Evolutionary conservation across 1,140 invertebrate species (phyloP), one percentile per base, ranked within the genome.

Genomic region (Ctenoplectra terminalis): DNA sequence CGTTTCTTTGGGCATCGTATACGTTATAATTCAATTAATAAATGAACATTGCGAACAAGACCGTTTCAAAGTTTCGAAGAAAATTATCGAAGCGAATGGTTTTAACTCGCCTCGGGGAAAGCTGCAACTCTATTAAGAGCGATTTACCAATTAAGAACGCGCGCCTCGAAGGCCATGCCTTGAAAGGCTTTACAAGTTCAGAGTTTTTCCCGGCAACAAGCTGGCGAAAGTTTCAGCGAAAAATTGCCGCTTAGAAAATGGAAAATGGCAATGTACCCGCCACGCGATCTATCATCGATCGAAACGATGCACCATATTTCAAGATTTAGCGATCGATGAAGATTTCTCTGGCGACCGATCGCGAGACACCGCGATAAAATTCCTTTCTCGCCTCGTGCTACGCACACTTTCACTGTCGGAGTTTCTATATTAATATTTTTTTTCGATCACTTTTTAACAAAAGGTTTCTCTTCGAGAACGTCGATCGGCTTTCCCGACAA

Each of bases 111-210:
- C 58, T 48, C 61, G 50, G 46, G 46, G 78, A 81, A 81, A 81
- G 43, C 71, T 0, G 43, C 56, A 56, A 72, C 54, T 56, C 78
- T 37, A 81, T 81, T 75, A 64, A 66, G 31, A 75, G 29, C 71
- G 61, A 67, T 81, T 66, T 67, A 34, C 72, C 79, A 75, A 81
- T 81, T 81, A 81, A 58, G 72, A 74, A 20, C 74, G 69, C 60
- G 58, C 2, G 34, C 9, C 34, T 60, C 77, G 79, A 81, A 81
- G 79, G 79, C 43, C 79, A 13, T 46, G 61, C 79, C 79, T 81
- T 74, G 79, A 75, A 81, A 75, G 79, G 79, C 79, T 75, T 81
- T 58, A 46, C 79, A 81, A 81, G 72, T 81, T 81, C 79, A 60
- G 29, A 43, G 26, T 58, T 75, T 67, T 81, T 56, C 40, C 40